Evolutionary conservation across 2,797 vertebrate species (phyloP).

Genomic region (Natrix natrix): DNA sequence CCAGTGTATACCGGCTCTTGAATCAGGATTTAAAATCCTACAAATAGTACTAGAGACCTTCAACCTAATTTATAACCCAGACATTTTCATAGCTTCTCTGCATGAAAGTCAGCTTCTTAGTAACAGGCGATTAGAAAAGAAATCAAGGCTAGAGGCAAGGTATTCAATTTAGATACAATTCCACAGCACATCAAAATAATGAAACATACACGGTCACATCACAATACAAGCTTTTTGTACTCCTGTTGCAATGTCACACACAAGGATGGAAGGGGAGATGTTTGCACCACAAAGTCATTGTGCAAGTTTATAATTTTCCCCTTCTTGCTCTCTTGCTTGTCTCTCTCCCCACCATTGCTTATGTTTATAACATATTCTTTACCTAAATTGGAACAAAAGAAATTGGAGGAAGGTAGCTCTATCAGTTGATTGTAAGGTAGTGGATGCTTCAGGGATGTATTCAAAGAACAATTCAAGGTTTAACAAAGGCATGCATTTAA

Average conservation of each 20-base stretch:
- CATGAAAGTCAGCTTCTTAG: neutral
- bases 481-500: neutral
- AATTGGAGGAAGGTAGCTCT: neutral
- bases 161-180: neutral
- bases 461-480: neutral
- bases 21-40: neutral
- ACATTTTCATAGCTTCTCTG: neutral
- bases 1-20: neutral
- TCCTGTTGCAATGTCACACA: no score
- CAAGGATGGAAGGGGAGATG: no score
- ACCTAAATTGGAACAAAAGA: neutral
- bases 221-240: neutral
- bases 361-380: neutral
- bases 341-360: neutral
- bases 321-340: neutral
- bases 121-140: neutral
- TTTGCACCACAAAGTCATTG: neutral
- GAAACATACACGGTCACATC: neutral
- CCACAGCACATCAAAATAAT: neutral
- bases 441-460: neutral
- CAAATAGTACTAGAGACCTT: neutral
- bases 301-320: neutral
- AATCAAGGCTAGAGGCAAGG: neutral
- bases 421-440: neutral
- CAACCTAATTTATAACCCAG: neutral